Evolutionary conservation across 2,797 vertebrate genomes (phyloP), one percentile per base, ranked within the genome.

Genomic region (Selene dorsalis): DNA sequence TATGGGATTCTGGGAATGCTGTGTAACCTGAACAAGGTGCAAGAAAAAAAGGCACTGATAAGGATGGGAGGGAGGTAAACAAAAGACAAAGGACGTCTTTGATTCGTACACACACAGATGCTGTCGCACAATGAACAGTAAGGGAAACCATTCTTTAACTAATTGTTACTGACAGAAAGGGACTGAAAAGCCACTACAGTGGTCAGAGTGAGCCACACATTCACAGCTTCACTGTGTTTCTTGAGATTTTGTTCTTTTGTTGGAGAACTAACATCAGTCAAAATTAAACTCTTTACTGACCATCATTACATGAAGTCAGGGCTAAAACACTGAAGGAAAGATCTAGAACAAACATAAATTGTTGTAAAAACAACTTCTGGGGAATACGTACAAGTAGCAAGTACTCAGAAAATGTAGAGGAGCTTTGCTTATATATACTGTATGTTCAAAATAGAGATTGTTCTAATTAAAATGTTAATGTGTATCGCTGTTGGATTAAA

Each of bases 1-100:
- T 58, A 64, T 79, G 70, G 43, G 75, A 81, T 76, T 66, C 47
- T 60, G 57, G 41, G 53, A 69, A 87, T 38, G 48, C 22, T 58
- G 28, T 22, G 41, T 61, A 57, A 69, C 43, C 78, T 73, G 52
- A 73, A 64, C 6, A 32, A 81, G 56, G 64, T 47, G 63, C 69
- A n/a, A 43, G 48, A 18, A 58, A n/a, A 55, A 84, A 58, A 43
- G 47, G 26, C 57, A 47, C 24, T 28, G 24, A 28, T 16, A 26
- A 55, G 14, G 69, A 67, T 62, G 38, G 32, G 30, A 69, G 26
- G 48, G 12, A 16, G 24, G 52, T 16, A 14, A 70, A 39, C 38
- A 68, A 58, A 60, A 38, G 26, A 55, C 71, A 64, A 9, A 16
- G 45, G 72, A 38, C 69, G 63, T 80, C 77, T 71, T 63, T 45